Evolutionary conservation across 1,140 invertebrate genomes (phyloP), one percentile per base, ranked within the genome.

Genomic region (Lordiphosa clarofinis): DNA sequence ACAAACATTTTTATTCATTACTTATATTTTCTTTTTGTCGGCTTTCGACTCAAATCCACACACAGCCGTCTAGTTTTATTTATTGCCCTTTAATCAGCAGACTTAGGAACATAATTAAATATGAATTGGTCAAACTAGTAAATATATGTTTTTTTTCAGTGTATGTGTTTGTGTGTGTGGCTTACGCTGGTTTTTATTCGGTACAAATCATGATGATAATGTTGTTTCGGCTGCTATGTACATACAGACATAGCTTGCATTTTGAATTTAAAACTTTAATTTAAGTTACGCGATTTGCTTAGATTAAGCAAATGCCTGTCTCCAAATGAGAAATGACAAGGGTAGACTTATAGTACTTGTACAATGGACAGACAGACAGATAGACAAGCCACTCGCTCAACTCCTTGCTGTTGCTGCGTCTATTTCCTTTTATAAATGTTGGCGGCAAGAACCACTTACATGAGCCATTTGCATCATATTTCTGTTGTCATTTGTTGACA

Each of bases 391-490:
- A 33, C 15, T 31, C 15, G 24, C 50, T 35, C 46, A 44, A 67
- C 64, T 68, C 57, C 65, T 31, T 43, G 56, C 36, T 68, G 53
- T 42, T 75, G 76, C 62, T 15, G 2, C 15, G 15, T 15, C 12
- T 40, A 28, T 44, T 13, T 44, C 8, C 13, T 72, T 82, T 82
- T 81, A 76, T 68, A 81, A 76, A 81, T 81, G 72, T 75, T 60
- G 47, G 62, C 67, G 56, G 56, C 71, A 82, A 72, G 72, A 82
- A 84, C 56, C 78, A 82, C 78, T 82, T 84, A 82, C 78, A 82
- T 78, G 78, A 84, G 47, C 78, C 78, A 84, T 84, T 84, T 84
- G 78, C 78, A 84, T 84, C 78, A 84, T 84, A 84, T 84, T 84
- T 84, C 73, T 84, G 78, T 84, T 84, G 78, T 84, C 73, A 78